Evolutionary conservation across 2,888 invertebrate species (phyloP).

Genomic region (Scaeva pyrastri): DNA sequence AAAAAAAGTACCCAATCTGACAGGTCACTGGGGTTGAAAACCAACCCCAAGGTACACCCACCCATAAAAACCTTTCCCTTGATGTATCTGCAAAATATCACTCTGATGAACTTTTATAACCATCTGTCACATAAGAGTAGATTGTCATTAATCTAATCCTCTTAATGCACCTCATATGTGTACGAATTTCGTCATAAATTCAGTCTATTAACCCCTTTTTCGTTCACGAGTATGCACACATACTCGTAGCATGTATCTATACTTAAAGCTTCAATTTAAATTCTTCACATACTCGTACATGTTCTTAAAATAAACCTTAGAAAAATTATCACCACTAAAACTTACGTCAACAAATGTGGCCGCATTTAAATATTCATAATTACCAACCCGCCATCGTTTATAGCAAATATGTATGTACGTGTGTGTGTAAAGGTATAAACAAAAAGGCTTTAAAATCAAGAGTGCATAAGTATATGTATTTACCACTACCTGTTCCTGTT

Average conservation of each 20-base stretch:
- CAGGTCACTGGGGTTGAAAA: no score
- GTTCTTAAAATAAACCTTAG: background rate
- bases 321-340: conserved; percentile 41
- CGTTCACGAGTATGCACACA: no score
- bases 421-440: background rate
- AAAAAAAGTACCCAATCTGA: no score
- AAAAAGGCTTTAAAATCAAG: background rate
- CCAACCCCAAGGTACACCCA: no score
- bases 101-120: background rate
- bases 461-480: background rate
- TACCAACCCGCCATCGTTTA: background rate
- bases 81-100: background rate
- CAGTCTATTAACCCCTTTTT: background rate
- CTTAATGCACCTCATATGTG: conserved; percentile 4
- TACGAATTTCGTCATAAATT: background rate
- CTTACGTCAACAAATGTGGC: conserved; percentile 60
- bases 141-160: background rate
- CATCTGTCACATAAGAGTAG: background rate
- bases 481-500: background rate
- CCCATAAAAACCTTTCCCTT: background rate
- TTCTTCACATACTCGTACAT: background rate
- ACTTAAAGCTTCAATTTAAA: background rate
- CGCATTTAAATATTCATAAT: conserved; percentile 49
- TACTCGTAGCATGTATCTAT: background rate
- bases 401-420: background rate